Evolutionary conservation across 2,797 vertebrate genomes (phyloP), one percentile per base, ranked within the genome.

Genomic region (Diceros bicornis): DNA sequence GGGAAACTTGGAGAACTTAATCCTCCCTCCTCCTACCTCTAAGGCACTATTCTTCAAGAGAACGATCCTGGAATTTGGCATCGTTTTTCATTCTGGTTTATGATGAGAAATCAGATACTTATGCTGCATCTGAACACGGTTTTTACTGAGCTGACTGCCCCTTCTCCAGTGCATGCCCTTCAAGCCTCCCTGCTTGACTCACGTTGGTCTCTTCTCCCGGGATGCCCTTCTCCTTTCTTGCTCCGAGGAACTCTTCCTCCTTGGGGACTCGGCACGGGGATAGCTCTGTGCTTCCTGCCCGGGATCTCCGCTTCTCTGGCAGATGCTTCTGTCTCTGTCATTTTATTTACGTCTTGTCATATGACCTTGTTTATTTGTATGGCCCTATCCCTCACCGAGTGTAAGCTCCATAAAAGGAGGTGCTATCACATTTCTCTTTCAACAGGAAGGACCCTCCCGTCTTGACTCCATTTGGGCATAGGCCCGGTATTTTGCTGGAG

Each of bases 101-200:
- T 27, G 41, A 4, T 34, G 47, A 71, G 47, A 78, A 85, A 32
- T 37, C 64, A 29, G 3, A 34, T 14, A 11, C 37, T 69, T 11
- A 17, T 2, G 3, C 7, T 1, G n/a, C 37, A 1, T 37, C 4
- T 47, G 21, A 50, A 13, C 2, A 2, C 0, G 2, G 2, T 18
- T 47, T 64, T 34, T 4, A 7, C n/a, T 2, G 29, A 21, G 12
- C 55, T 57, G 21, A 17, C 13, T 10, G 34, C 72, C 12, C 50
- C 32, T n/a, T 50, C 14, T 74, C 18, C 3, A 23, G 6, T 2
- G 12, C 50, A 16, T 44, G 3, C 13, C 29, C 7, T 12, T 6
- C 3, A 0, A 17, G 17, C 55, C 74, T 20, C 18, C n/a, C n/a
- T 50, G 52, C 64, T 20, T 27, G 4, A 7, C 20, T 13, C 64